Base-by-base conservation (phyloP, 2,797 vertebrate genomes). In the Serranus cabrilla region DNA sequence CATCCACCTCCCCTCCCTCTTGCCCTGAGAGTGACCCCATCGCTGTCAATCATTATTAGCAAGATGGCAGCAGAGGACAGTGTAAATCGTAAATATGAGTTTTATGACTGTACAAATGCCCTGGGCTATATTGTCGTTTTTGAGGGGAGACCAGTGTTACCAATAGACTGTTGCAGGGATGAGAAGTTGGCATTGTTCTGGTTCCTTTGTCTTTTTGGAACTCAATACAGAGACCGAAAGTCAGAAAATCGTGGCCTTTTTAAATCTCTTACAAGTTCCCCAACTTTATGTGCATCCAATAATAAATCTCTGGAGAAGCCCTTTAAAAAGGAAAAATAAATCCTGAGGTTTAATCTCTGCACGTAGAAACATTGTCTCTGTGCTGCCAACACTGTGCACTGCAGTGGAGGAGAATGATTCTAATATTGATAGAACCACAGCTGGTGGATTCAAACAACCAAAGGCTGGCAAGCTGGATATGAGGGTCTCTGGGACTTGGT, bases 301-400 rank as follows among this genome's bases (percentile, higher is more conserved):
- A 20, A 51, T 62, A 40, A 62, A 46, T 72, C 58, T 79, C 57
- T 11, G 14, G 57, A 74, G 49, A 23, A 27, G 11, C 10, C 51
- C 57, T 74, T 74, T 62, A 71, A 68, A 46, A 49, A 71, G 8
- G 51, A 76, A 76, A 78, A 72, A 76, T 52, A 70, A 74, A 80
- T 80, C 68, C 25, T 16, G 8, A 47, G 20, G 60, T 87, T 78
- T 69, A 80, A 76, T 71, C 71, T 71, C 3, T 42, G 14, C 50
- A 42, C 55, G 20, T 5, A 76, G 59, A 73, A 72, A 66, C 12
- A 17, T 16, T 17, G 60, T 56, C 45, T 68, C 60, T 61, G 46
- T n/a, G 0, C 64, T 57, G 25, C 54, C 71, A 76, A 66, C 34
- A 61, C 3, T 17, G 11, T 75, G 59, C 45, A 9, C 37, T 23